These are phyloP conservation scores for Melanotaenia parkinsoni DNA, from an alignment of 2,797 vertebrate genomes.

Conservation along the genomic window DNA sequence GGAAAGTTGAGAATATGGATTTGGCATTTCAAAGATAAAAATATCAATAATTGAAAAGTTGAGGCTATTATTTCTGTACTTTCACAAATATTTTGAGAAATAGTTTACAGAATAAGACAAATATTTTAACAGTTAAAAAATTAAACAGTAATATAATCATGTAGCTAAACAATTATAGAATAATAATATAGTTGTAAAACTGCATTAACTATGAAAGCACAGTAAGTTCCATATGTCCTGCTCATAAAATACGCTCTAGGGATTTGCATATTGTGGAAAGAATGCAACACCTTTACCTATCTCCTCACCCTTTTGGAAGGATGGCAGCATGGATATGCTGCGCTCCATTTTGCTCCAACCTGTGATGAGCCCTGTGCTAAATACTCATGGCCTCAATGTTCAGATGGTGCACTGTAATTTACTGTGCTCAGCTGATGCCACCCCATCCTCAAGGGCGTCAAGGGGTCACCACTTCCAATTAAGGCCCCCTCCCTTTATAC, in stretches of 20 bases:
- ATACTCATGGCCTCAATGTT: slow-evolving; percentile 68
- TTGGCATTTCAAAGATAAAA: slow-evolving; percentile 4
- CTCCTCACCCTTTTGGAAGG: slow-evolving; percentile 40
- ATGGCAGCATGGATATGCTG: slow-evolving; percentile 74
- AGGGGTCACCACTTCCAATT: slow-evolving; percentile 82
- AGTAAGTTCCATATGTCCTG: too few species aligned
- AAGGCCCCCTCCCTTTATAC: slow-evolving; percentile 49
- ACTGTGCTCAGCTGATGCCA: slow-evolving; percentile 70
- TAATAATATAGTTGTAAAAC: too few species aligned
- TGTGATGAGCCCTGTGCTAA: slow-evolving; percentile 57
- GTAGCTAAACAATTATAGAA: too few species aligned
- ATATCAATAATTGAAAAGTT: neutral
- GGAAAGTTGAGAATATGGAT: slow-evolving; percentile 14
- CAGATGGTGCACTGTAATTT: slow-evolving; percentile 78
- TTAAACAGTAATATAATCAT: too few species aligned
- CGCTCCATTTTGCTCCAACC: slow-evolving; percentile 51
- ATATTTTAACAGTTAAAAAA: too few species aligned
- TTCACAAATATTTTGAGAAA: too few species aligned
- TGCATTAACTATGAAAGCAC: too few species aligned
- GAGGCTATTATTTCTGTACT: too few species aligned
- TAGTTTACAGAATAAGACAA: too few species aligned
- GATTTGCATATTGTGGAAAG: slow-evolving; percentile 17
- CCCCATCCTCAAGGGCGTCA: slow-evolving; percentile 68
- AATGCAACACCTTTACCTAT: slow-evolving; percentile 29
- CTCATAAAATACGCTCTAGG: too few species aligned